phyloP scores from a whole-genome alignment of 2,797 vertebrate species.

The Phaenicophaeus curvirostris region DNA sequence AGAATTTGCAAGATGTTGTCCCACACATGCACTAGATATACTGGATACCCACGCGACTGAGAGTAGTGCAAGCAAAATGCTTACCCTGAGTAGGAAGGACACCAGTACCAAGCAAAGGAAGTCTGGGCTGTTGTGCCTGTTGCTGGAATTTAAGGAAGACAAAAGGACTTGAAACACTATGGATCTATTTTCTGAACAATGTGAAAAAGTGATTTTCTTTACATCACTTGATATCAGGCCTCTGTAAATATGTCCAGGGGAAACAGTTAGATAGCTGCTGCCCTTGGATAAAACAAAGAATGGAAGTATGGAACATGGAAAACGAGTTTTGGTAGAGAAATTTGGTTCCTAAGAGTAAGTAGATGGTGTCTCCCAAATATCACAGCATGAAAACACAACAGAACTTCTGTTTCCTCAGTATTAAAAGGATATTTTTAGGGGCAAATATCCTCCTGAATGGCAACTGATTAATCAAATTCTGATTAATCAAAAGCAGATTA shows the following conservation, averaged over 20 bases:
- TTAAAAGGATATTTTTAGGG: not conserved
- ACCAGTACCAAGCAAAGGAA: not conserved
- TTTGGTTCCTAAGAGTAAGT: not conserved
- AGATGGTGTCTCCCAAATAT: not conserved
- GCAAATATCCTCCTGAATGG: not conserved
- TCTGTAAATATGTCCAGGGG: not conserved
- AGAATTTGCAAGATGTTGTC: not conserved
- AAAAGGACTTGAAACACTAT: not conserved
- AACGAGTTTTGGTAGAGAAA: not conserved
- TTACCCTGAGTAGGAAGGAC: not conserved
- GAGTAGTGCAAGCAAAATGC: not conserved
- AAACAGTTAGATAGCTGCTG: not conserved
- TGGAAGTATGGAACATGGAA: accelerated
- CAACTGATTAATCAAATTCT: not conserved
- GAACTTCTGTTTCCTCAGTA: not conserved
- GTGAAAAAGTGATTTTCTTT: not conserved
- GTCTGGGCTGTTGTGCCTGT: not conserved
- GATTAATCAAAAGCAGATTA: not conserved
- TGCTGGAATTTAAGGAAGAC: not conserved
- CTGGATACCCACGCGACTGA: not conserved
- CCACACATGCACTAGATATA: not conserved
- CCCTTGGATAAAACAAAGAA: not conserved
- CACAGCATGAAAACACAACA: not conserved
- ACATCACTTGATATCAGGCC: not conserved
- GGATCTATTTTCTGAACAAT: not conserved